These are phyloP conservation scores for Lonchura striata DNA, from an alignment of 2,113 vertebrate species.

Conservation along the genomic window DNA sequence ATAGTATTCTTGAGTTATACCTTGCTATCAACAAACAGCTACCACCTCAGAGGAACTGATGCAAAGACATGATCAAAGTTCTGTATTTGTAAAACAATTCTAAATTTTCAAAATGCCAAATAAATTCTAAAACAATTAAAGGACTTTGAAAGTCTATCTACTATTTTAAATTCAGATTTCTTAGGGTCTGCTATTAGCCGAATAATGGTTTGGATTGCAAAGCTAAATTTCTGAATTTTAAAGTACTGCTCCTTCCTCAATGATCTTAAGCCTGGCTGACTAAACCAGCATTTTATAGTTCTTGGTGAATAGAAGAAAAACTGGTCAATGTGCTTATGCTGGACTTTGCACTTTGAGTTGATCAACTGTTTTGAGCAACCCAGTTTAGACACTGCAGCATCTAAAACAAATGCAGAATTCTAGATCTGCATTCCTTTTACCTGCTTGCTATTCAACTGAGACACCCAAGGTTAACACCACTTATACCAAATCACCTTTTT, in stretches of 20 bases:
- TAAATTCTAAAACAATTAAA: background rate
- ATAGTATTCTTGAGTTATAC: background rate
- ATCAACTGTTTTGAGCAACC: background rate
- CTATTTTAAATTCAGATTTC: background rate
- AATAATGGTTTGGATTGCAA: background rate
- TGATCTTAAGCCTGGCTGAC: background rate
- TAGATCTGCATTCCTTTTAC: background rate
- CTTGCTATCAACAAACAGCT: background rate
- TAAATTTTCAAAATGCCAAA: background rate
- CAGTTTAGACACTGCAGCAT: background rate
- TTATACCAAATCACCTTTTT: background rate
- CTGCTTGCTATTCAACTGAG: background rate
- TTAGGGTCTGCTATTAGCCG: background rate
- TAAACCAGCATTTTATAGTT: background rate
- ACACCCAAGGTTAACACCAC: background rate
- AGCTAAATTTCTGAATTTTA: background rate
- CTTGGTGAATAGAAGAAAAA: background rate
- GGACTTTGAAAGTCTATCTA: background rate
- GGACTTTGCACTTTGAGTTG: background rate
- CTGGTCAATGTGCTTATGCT: background rate
- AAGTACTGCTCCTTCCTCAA: background rate
- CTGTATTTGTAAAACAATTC: background rate
- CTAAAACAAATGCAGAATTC: background rate
- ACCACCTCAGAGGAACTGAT: background rate
- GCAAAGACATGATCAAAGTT: background rate